A percentile compares a stretch with the other conserved stretches of the same genome.
Conservation (phyloP, 2,113 vertebrate genomes). For the Nestor notabilis region DNA sequence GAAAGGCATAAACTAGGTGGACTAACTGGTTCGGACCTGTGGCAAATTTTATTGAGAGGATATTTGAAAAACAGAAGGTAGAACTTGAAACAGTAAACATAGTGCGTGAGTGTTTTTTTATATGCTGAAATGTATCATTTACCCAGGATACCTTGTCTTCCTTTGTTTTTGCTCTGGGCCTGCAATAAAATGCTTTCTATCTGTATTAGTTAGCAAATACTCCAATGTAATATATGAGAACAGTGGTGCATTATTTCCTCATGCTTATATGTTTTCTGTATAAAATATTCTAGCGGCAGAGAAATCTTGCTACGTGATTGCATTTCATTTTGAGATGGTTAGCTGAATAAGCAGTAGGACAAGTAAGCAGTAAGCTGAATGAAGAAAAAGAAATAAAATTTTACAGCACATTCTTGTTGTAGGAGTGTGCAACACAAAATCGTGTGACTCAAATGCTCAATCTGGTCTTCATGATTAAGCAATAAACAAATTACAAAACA, state of each 20-base stretch:
- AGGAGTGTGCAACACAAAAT: constrained; percentile 8
- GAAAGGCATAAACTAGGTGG: background rate
- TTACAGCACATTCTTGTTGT: constrained; percentile 51
- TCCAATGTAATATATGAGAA: background rate
- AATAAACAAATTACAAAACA: constrained; percentile 43
- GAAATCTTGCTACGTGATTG: constrained; percentile 3
- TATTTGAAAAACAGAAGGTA: background rate
- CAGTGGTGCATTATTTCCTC: constrained; percentile 6
- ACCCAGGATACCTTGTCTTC: constrained; percentile 25
- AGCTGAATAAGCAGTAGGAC: constrained; percentile 61
- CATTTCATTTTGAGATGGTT: constrained; percentile 14
- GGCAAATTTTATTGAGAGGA: background rate
- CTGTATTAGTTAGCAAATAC: constrained; percentile 52
- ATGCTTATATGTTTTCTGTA: constrained; percentile 30
- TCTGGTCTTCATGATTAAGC: constrained; percentile 52
- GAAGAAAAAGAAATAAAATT: constrained; percentile 51
- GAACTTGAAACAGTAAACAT: background rate
- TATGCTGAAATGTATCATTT: background rate
- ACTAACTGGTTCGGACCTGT: background rate
- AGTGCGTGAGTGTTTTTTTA: background rate
- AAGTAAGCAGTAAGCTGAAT: constrained; percentile 40
- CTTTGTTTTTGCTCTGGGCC: constrained; percentile 61
- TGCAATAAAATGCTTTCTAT: constrained; percentile 58
- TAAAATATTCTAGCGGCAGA: constrained; percentile 17
- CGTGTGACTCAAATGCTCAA: constrained; percentile 52